Percentiles rank a stretch among this genome's conserved stretches.
These are phyloP conservation scores for Eupleurogrammus muticus DNA, from an alignment of 2,797 vertebrate species.

Conservation along the genomic window DNA sequence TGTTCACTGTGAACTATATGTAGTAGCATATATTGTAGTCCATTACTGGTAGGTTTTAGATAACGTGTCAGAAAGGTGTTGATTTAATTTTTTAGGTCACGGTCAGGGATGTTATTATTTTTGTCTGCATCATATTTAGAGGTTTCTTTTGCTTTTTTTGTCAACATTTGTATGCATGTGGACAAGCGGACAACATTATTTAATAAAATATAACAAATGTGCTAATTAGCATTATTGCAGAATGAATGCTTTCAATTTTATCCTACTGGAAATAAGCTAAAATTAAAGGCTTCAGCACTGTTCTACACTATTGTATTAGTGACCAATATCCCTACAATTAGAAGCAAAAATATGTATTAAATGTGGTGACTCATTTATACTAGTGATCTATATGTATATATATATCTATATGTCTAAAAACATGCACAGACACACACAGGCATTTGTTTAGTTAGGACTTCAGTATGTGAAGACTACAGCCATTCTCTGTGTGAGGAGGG, in stretches of 20 bases:
- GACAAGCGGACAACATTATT: not conserved
- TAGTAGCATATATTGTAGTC: not conserved
- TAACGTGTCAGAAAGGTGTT: not conserved
- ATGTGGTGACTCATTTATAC: conserved; percentile 1
- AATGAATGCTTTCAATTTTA: not conserved
- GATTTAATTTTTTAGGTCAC: not conserved
- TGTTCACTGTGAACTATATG: too few relatives aligned
- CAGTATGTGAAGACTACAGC: not conserved
- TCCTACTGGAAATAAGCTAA: not conserved
- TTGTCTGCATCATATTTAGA: not conserved
- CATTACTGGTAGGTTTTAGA: not conserved
- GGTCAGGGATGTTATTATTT: not conserved
- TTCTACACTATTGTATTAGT: not conserved
- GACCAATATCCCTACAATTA: not conserved
- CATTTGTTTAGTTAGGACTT: conserved; percentile 4
- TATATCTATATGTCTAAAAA: too few relatives aligned
- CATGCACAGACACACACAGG: conserved; percentile 3
- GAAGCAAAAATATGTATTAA: not conserved
- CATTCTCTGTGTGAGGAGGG: not conserved
- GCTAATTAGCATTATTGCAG: conserved; percentile 3
- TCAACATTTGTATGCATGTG: conserved; percentile 1
- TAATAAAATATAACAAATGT: not conserved
- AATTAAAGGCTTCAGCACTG: not conserved
- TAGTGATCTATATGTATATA: conserved; percentile 4
- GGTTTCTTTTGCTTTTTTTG: not conserved